These are phyloP conservation scores for Cynodonichthys magdalenae DNA, from an alignment of 2,797 vertebrate genomes.

Conservation along the genomic window DNA sequence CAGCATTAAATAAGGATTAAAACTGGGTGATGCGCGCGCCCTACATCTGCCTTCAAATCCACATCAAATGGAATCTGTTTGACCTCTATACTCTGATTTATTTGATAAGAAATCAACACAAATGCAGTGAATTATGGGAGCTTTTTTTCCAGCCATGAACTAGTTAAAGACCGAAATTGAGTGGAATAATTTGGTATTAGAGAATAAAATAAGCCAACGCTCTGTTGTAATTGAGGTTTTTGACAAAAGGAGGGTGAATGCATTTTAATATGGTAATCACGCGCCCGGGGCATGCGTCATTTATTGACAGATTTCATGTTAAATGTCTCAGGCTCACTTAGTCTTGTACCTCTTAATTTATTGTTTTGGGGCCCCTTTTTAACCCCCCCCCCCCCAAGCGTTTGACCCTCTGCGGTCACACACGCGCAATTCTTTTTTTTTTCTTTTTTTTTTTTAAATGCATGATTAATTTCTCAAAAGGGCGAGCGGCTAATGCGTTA, in stretches of 20 bases:
- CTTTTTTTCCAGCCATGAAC: not conserved
- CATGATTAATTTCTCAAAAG: slow-evolving; percentile 85
- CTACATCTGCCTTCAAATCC: slow-evolving; percentile 70
- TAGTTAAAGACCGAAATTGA: not conserved
- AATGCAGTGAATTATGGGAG: not conserved
- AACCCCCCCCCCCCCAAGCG: slow-evolving; percentile 4
- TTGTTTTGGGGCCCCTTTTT: slow-evolving; percentile 44
- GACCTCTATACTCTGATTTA: slow-evolving; percentile 10
- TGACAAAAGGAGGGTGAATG: slow-evolving; percentile 44
- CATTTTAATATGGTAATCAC: slow-evolving; percentile 73
- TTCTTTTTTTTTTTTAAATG: no score
- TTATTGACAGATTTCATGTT: slow-evolving; percentile 81
- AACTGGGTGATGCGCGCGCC: slow-evolving; percentile 49
- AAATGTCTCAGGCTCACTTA: slow-evolving; percentile 80
- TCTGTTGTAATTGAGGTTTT: slow-evolving; percentile 33
- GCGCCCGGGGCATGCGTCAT: slow-evolving; percentile 76
- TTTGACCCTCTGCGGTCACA: slow-evolving; percentile 77
- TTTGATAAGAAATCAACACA: slow-evolving; percentile 6
- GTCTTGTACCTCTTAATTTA: slow-evolving; percentile 80
- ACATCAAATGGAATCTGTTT: slow-evolving; percentile 39
- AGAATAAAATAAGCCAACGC: slow-evolving; percentile 8
- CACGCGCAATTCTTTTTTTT: slow-evolving; percentile 80
- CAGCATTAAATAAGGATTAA: slow-evolving; percentile 77
- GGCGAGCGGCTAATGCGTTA: slow-evolving; percentile 70
- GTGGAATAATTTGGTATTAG: not conserved